These are phyloP conservation scores for Agrochola lychnidis DNA, from an alignment of 2,888 invertebrate species.

Conservation along the genomic window DNA sequence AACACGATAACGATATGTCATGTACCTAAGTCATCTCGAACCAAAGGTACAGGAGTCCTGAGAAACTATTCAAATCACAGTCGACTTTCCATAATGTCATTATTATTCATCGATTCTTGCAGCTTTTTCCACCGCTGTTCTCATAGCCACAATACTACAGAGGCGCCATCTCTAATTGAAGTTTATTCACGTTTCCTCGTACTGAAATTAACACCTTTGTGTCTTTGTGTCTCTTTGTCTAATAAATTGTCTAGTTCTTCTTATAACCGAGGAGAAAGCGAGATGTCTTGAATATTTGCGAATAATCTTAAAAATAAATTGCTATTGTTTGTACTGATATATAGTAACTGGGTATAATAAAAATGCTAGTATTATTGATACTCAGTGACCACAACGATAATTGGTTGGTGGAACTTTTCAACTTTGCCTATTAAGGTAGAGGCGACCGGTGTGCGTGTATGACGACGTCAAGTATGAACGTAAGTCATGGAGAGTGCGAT, in stretches of 20 bases:
- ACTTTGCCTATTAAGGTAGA: not conserved
- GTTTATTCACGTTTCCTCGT: conserved; percentile 82
- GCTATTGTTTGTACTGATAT: conserved; percentile 35
- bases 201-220: conserved; percentile 82
- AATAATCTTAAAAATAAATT: conserved; percentile 60
- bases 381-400: too few species aligned
- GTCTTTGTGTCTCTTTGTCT: conserved; percentile 69
- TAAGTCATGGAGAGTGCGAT: too few species aligned
- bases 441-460: too few species aligned
- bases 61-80: not conserved
- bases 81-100: not conserved
- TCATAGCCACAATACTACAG: conserved; percentile 66
- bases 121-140: not conserved
- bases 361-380: not conserved
- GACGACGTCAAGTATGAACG: too few species aligned
- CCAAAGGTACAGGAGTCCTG: too few species aligned
- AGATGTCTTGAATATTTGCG: conserved; percentile 47
- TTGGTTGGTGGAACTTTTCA: not conserved
- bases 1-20: too few species aligned
- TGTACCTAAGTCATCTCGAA: not conserved
- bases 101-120: not conserved
- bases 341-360: not conserved
- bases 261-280: conserved; percentile 44
- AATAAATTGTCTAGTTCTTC: conserved; percentile 66
- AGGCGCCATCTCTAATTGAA: conserved; percentile 85